Conservation (phyloP, 2,797 vertebrate genomes). For the Sebastes matsubarae region DNA sequence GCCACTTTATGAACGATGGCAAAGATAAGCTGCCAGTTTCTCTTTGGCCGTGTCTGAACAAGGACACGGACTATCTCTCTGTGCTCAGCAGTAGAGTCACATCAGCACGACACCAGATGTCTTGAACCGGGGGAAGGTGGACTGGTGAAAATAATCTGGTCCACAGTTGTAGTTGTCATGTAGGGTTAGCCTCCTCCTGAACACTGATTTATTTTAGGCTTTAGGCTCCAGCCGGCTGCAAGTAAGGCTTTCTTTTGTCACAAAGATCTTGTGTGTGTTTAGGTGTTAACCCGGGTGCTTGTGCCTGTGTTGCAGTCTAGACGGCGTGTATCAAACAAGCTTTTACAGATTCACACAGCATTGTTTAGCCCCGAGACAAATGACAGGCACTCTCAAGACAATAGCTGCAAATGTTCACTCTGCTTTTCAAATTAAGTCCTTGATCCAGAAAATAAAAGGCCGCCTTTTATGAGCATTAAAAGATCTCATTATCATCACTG, state of each 20-base stretch:
- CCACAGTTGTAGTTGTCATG: slow-evolving; percentile 59
- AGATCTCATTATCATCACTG: slow-evolving; percentile 62
- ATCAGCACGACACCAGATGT: slow-evolving; percentile 38
- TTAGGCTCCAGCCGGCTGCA: slow-evolving; percentile 28
- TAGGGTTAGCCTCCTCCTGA: slow-evolving; percentile 49
- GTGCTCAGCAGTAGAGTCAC: slow-evolving; percentile 45
- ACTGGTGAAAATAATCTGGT: slow-evolving; percentile 56
- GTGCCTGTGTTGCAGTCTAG: slow-evolving; percentile 17
- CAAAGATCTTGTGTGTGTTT: slow-evolving; percentile 33
- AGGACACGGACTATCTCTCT: slow-evolving; percentile 52
- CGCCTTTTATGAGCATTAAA: slow-evolving; percentile 56
- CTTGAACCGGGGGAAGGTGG: slow-evolving; percentile 40
- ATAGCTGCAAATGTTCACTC: slow-evolving; percentile 56
- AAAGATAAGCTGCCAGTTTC: slow-evolving; percentile 62
- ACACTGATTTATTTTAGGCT: slow-evolving; percentile 50
- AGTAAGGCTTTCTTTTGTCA: slow-evolving; percentile 17
- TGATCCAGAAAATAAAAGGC: slow-evolving; percentile 64
- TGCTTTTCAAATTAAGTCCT: slow-evolving; percentile 51
- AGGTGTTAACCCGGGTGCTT: slow-evolving; percentile 24
- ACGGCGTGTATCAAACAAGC: slow-evolving; percentile 4
- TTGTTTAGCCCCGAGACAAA: slow-evolving; percentile 57
- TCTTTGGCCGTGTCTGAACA: slow-evolving; percentile 45
- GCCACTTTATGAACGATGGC: slow-evolving; percentile 73
- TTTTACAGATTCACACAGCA: slow-evolving; percentile 12
- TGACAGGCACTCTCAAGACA: slow-evolving; percentile 59